phyloP scores from a whole-genome alignment of 2,888 invertebrate genomes.

The Cantharis nigra region DNA sequence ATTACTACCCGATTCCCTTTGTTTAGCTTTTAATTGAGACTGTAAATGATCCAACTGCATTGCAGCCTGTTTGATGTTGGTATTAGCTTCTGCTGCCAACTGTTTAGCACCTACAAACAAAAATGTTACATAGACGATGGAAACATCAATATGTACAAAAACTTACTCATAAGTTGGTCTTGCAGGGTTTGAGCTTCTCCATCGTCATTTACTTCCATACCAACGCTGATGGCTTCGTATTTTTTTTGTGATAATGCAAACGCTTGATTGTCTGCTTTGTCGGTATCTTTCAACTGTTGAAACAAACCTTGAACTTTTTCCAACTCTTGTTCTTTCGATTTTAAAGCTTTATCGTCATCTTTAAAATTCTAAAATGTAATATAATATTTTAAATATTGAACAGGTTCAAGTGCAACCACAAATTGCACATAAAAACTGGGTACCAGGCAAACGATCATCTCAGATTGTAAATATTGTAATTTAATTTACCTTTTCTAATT shows the following conservation, averaged over 20 bases:
- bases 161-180: constrained; percentile 83
- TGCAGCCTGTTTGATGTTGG: constrained; percentile 75
- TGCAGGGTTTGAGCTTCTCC: constrained; percentile 84
- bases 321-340: constrained; percentile 65
- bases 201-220: constrained; percentile 76
- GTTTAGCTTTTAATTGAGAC: constrained; percentile 66
- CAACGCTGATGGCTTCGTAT: constrained; percentile 84
- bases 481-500: constrained; percentile 60
- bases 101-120: constrained; percentile 70
- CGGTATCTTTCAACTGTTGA: constrained; percentile 69
- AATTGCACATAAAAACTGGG: too few relatives aligned
- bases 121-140: not conserved
- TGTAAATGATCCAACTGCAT: constrained; percentile 74
- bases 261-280: constrained; percentile 68
- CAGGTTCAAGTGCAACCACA: too few relatives aligned
- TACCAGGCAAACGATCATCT: too few relatives aligned
- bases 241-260: constrained; percentile 75
- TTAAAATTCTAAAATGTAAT: constrained; percentile 55
- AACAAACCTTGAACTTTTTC: constrained; percentile 67
- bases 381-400: too few relatives aligned
- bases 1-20: constrained; percentile 68
- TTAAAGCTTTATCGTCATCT: constrained; percentile 69
- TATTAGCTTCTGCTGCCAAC: constrained; percentile 74
- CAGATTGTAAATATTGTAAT: too few relatives aligned
- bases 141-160: not conserved